Conservation (phyloP, 2,113 vertebrate genomes). For the Monopterus albus region DNA sequence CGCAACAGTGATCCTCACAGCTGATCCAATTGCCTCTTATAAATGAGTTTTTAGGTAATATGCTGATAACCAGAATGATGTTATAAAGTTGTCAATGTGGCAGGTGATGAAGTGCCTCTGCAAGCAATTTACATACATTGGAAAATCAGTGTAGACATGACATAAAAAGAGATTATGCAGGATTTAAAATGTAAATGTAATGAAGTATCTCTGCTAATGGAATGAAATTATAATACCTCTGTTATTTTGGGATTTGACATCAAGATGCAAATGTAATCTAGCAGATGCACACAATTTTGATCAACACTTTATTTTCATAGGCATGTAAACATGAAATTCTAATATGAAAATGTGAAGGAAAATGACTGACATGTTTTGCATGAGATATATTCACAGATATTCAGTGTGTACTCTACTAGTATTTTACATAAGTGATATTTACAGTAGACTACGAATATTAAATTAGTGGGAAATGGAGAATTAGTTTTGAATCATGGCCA, state of each 20-base stretch:
- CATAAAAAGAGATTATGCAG: conserved; percentile 1
- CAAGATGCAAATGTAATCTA: conserved; percentile 6
- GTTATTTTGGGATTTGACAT: conserved; percentile 3
- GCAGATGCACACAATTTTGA: conserved; percentile 4
- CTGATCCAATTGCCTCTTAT: conserved; percentile 55
- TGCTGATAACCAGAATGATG: conserved; percentile 56
- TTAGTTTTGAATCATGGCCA: conserved; percentile 16
- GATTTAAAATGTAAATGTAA: conserved; percentile 41
- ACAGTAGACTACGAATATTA: not conserved
- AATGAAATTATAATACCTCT: conserved; percentile 14
- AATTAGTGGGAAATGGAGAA: not conserved
- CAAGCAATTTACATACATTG: conserved; percentile 51
- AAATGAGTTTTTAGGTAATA: conserved; percentile 64
- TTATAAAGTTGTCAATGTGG: conserved; percentile 50
- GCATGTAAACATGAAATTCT: not conserved
- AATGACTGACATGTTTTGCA: not conserved
- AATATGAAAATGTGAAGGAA: not conserved
- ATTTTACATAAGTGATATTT: conserved; percentile 10
- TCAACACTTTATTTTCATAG: not conserved
- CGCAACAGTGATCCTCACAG: conserved; percentile 53
- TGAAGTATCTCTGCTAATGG: conserved; percentile 26
- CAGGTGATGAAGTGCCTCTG: conserved; percentile 56
- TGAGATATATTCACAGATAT: not conserved
- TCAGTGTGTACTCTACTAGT: not conserved
- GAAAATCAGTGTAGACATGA: conserved; percentile 37